Conservation (phyloP, 1,140 invertebrate species). For the Pseudomyrmex concolor region DNA sequence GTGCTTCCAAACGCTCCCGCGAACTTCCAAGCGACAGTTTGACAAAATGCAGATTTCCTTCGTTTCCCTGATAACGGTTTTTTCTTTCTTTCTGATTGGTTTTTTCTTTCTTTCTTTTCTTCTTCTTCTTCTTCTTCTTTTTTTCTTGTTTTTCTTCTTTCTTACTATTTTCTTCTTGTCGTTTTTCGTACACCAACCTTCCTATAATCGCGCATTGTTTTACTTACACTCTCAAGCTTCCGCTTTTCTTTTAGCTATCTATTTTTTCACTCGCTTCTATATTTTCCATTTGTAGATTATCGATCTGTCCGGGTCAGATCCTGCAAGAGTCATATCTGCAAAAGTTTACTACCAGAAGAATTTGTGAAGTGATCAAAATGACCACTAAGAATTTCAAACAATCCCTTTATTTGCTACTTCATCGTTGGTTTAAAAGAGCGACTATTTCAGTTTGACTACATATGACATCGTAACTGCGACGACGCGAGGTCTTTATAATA, state of each 20-base stretch:
- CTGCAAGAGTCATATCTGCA: constrained; percentile 34
- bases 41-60: constrained; percentile 76
- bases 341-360: constrained; percentile 36
- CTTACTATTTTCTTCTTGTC: constrained; percentile 29
- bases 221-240: constrained; percentile 11
- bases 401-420: constrained; percentile 9
- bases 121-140: constrained; percentile 12
- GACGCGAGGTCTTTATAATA: constrained; percentile 21
- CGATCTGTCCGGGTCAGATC: constrained; percentile 16
- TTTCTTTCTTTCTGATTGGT: constrained; percentile 62
- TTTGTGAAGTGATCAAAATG: constrained; percentile 32
- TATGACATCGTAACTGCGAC: neutral
- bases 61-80: constrained; percentile 73
- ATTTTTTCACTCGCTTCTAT: constrained; percentile 4
- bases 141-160: neutral
- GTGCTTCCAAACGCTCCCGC: constrained; percentile 42
- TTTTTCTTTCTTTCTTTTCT: constrained; percentile 45
- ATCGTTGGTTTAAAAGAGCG: neutral
- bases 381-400: constrained; percentile 26
- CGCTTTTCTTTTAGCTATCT: constrained; percentile 15
- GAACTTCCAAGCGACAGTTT: constrained; percentile 73
- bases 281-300: constrained; percentile 31
- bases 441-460: constrained; percentile 5
- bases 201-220: neutral
- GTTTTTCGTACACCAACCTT: constrained; percentile 22